A percentile compares a stretch with the other conserved stretches of the same genome.
Conservation (phyloP, 64 coral and sea anemone genomes). For the Actinia equina region DNA sequence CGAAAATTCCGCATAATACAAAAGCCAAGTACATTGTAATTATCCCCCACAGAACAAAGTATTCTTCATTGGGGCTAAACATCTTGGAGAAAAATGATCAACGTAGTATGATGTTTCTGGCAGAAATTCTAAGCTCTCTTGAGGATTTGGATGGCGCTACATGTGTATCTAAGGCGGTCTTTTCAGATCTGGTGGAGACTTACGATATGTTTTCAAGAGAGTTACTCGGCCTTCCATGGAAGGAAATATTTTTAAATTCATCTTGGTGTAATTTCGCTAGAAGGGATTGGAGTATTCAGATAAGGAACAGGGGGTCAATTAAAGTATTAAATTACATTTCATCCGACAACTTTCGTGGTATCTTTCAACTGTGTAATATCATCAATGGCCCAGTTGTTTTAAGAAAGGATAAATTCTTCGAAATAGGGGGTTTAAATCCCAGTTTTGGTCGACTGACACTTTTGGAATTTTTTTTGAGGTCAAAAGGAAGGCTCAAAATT, state of each 20-base stretch:
- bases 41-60: background rate
- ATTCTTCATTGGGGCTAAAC: background rate
- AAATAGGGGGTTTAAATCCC: conserved; percentile 9
- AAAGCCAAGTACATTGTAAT: background rate
- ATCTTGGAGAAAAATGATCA: background rate
- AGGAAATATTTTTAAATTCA: background rate
- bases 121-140: background rate
- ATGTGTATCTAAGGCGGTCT: background rate
- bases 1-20: background rate
- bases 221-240: background rate
- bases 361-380: conserved; percentile 48
- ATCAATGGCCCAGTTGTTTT: conserved; percentile 56
- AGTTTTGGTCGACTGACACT: conserved; percentile 47
- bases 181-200: background rate
- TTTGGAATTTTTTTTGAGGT: conserved; percentile 64
- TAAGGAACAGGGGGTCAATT: conserved; percentile 24
- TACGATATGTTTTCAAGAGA: background rate
- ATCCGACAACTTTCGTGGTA: background rate
- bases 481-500: conserved; percentile 52
- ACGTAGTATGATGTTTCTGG: background rate
- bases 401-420: conserved; percentile 41
- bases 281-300: conserved; percentile 40
- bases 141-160: conserved; percentile 9
- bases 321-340: background rate
- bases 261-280: conserved; percentile 43